Conservation (phyloP, 2,113 vertebrate genomes). For the Passerina amoena region DNA sequence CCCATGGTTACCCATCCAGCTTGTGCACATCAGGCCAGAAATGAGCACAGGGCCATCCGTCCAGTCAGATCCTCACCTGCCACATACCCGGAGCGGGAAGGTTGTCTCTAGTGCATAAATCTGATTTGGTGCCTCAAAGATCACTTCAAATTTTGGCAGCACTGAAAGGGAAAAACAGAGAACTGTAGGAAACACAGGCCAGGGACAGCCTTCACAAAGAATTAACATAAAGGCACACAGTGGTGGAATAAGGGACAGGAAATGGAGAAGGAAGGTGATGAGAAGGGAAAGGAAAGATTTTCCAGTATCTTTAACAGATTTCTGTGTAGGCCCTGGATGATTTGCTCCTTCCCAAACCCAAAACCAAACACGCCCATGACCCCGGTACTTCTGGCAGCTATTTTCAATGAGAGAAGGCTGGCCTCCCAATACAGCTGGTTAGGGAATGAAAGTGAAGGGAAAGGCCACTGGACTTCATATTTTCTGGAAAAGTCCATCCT, state of each 20-base stretch:
- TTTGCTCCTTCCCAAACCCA: neutral
- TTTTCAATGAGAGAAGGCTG: neutral
- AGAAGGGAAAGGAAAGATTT: neutral
- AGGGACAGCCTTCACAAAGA: neutral
- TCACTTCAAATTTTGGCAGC: constrained; percentile 55
- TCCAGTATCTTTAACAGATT: neutral
- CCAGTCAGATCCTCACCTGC: constrained; percentile 42
- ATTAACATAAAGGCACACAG: neutral
- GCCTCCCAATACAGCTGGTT: neutral
- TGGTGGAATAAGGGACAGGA: neutral
- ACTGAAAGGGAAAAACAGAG: constrained; percentile 6
- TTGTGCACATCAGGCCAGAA: neutral
- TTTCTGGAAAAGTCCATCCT: neutral
- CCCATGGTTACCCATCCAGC: neutral
- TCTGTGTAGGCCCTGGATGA: neutral
- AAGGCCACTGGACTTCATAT: neutral
- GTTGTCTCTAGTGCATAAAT: constrained; percentile 25
- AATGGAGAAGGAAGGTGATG: neutral
- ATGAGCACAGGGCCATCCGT: neutral
- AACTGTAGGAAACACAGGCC: neutral
- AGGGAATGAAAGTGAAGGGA: neutral
- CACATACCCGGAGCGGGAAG: constrained; percentile 26
- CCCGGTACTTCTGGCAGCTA: neutral
- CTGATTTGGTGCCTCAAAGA: neutral
- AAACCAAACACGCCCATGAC: neutral